These are phyloP conservation scores for Megalops atlanticus DNA, from an alignment of 2,113 vertebrate genomes.

Conservation along the genomic window DNA sequence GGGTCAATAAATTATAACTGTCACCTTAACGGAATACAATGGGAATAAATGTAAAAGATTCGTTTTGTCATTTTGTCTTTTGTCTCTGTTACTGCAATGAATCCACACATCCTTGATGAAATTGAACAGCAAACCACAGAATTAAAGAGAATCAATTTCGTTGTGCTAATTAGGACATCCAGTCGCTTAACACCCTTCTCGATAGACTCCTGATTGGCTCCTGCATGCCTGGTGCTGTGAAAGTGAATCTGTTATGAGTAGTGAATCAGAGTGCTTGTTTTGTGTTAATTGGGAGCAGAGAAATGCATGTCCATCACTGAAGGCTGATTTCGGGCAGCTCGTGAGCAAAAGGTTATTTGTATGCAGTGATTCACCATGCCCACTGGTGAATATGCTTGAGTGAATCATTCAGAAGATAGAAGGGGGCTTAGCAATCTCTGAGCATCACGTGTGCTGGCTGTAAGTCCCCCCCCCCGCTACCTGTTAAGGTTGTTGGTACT, in stretches of 20 bases:
- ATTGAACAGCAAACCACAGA: background rate
- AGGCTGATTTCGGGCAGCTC: background rate
- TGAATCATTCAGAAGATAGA: background rate
- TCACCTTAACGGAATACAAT: background rate
- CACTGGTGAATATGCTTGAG: constrained; percentile 28
- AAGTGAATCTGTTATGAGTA: background rate
- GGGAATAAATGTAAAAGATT: background rate
- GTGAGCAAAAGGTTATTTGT: constrained; percentile 20
- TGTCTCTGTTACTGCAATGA: background rate
- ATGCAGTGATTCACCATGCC: constrained; percentile 46
- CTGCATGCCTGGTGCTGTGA: background rate
- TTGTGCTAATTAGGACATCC: background rate
- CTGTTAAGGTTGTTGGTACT: background rate
- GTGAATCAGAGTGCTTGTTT: background rate
- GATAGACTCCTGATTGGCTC: background rate
- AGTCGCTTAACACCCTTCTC: background rate
- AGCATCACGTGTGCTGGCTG: background rate
- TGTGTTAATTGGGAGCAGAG: background rate
- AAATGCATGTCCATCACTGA: too few species aligned
- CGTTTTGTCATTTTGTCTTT: background rate
- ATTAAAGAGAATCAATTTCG: background rate
- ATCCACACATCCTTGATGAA: background rate
- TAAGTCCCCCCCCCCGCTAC: background rate
- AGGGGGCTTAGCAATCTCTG: background rate
- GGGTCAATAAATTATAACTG: background rate